phyloP scores from a whole-genome alignment of 1,140 invertebrate genomes.

The Hyles vespertilio region DNA sequence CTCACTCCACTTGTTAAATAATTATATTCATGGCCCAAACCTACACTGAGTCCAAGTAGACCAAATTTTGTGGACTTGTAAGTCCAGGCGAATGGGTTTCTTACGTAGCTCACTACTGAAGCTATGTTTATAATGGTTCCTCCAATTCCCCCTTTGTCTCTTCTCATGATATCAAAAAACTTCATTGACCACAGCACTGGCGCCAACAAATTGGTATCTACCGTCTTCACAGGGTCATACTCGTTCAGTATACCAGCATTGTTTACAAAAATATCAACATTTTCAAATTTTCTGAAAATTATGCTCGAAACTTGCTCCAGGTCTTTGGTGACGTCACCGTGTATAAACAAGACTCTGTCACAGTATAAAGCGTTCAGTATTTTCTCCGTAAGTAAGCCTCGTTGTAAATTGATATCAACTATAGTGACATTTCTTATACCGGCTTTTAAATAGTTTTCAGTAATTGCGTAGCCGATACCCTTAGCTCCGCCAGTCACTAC shows the following conservation, averaged over 20 bases:
- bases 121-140: constrained; percentile 10
- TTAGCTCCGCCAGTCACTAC: constrained; percentile 38
- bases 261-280: constrained; percentile 8
- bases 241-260: constrained; percentile 4
- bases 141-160: constrained; percentile 3
- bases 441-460: constrained; percentile 33
- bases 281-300: constrained; percentile 16
- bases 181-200: background rate
- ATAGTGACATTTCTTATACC: constrained; percentile 44
- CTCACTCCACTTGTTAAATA: constrained; percentile 72
- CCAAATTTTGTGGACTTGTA: constrained; percentile 81
- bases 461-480: constrained; percentile 38
- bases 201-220: constrained; percentile 2
- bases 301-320: background rate
- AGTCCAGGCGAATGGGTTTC: constrained; percentile 75
- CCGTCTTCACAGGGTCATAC: background rate
- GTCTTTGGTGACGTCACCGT: constrained; percentile 8
- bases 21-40: constrained; percentile 70
- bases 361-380: background rate
- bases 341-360: background rate
- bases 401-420: constrained; percentile 46
- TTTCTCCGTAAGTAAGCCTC: background rate
- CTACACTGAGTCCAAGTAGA: constrained; percentile 67
- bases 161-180: constrained; percentile 5
- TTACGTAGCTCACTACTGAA: background rate